Base-by-base conservation (phyloP, 2,888 invertebrate genomes). In the Priapulus caudatus region DNA sequence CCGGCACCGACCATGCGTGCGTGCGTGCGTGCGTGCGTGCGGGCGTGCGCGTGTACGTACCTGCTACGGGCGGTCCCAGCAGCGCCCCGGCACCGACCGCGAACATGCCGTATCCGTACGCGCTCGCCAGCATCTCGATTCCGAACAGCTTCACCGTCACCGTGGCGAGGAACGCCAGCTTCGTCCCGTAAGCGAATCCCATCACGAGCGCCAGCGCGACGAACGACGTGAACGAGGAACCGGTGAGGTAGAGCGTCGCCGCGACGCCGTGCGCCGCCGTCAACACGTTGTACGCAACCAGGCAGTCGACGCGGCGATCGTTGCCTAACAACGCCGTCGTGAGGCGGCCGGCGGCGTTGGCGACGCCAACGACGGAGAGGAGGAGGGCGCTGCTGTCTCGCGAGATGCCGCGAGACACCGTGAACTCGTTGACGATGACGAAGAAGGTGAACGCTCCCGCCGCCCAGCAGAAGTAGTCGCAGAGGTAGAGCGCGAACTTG, bases 381-480 rank as follows among this genome's bases (percentile, higher is more conserved):
- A 52, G 52, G 4, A 24, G 43, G 4, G 52, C 52, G 43, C 53
- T 53, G 4, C 23, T n/a, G 10, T 4, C 5, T 4, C 16, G 5
- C 20, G 16, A 23, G 20, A 52, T 16, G 3, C 54, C 54, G 22
- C 48, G 24, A 5, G 52, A 56, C 19, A 46, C 46, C 2, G 60
- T 60, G 51, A 58, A 61, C 54, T 63, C 63, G 18, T 58, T 56
- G 49, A 57, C 55, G 18, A 62, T 53, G 44, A 63, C 58, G 53
- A 60, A 61, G 4, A 63, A 43, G 4, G 56, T 60, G 2, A 58
- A 44, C 2, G 58, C 57, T 5, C 59, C 60, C 48, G 58, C 47
- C 48, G 59, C 49, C 52, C 58, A 56, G 20, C 57, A 52, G 23
- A 59, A 55, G 45, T 54, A 48, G 4, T 59, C 53, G 10, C 58